Evolutionary conservation across 2,113 vertebrate species (phyloP).

Genomic region (Climacteris rufus): DNA sequence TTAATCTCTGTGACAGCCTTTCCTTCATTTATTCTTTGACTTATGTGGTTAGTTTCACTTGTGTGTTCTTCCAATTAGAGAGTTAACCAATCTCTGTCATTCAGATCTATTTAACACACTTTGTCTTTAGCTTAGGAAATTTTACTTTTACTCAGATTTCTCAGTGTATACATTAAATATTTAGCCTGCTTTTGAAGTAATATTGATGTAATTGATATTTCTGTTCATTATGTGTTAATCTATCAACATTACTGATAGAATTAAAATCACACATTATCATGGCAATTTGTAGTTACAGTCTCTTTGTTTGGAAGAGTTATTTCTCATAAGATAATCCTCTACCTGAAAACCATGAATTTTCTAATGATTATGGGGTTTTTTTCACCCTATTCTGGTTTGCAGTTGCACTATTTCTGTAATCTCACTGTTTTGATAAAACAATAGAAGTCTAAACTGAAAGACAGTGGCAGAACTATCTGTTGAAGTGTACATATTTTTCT

Average conservation of each 20-base stretch:
- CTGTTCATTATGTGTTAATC: conserved; percentile 1
- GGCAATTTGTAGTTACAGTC: not conserved
- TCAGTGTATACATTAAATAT: conserved; percentile 9
- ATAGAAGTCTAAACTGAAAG: not conserved
- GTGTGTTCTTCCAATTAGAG: conserved; percentile 11
- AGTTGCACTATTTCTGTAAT: not conserved
- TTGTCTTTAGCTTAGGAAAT: not conserved
- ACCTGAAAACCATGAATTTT: not conserved
- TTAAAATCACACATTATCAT: not conserved
- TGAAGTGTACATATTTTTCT: not conserved
- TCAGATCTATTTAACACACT: not conserved
- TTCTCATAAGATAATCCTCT: not conserved
- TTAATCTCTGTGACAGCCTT: conserved; percentile 27
- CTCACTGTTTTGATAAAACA: not conserved
- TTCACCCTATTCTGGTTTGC: not conserved
- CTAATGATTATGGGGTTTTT: not conserved
- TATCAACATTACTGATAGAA: not conserved
- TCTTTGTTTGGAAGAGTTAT: not conserved
- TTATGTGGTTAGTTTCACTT: conserved; percentile 9
- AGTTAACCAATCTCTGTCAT: conserved; percentile 10
- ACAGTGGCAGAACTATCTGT: not conserved
- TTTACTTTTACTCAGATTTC: not conserved
- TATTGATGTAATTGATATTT: not conserved
- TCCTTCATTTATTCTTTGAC: conserved; percentile 33
- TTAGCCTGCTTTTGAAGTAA: not conserved